Conservation (phyloP, 2,888 invertebrate genomes). For the Auanema freiburgensis region DNA sequence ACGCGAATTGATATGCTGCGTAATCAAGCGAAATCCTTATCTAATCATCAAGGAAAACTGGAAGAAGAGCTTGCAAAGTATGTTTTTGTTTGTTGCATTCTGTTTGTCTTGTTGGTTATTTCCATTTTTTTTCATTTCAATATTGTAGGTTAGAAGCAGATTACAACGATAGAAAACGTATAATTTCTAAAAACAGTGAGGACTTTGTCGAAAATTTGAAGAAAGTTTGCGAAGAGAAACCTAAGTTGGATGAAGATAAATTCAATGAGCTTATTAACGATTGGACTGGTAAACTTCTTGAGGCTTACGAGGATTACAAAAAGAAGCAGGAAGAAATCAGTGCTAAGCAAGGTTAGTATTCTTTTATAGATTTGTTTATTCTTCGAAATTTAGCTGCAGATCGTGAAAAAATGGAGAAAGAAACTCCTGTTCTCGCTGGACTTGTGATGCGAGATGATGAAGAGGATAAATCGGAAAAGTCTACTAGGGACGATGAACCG, state of each 20-base stretch:
- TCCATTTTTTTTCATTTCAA: not conserved
- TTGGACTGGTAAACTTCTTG: constrained; percentile 45
- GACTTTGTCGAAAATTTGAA: constrained; percentile 46
- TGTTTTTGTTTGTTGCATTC: constrained; percentile 10
- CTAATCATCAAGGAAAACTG: constrained; percentile 38
- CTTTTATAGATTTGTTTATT: not conserved
- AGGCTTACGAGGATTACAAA: constrained; percentile 51
- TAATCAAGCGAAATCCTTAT: constrained; percentile 41
- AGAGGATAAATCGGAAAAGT: constrained; percentile 6
- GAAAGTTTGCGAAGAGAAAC: constrained; percentile 53
- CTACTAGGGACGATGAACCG: not conserved
- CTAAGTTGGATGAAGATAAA: constrained; percentile 48
- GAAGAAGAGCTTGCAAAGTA: constrained; percentile 36
- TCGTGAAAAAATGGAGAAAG: constrained; percentile 27
- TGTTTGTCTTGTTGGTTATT: not conserved
- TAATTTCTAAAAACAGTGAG: constrained; percentile 38
- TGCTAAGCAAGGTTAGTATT: constrained; percentile 27
- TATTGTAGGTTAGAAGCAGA: constrained; percentile 63
- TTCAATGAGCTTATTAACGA: constrained; percentile 54
- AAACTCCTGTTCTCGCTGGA: constrained; percentile 45
- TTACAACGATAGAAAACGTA: constrained; percentile 59
- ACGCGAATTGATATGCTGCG: constrained; percentile 48
- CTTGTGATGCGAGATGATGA: constrained; percentile 31
- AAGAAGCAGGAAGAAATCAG: constrained; percentile 38
- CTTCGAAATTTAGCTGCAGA: constrained; percentile 19